Evolutionary conservation across 2,113 vertebrate genomes (phyloP), one percentile per base, ranked within the genome.

Genomic region (Loxodonta africana): DNA sequence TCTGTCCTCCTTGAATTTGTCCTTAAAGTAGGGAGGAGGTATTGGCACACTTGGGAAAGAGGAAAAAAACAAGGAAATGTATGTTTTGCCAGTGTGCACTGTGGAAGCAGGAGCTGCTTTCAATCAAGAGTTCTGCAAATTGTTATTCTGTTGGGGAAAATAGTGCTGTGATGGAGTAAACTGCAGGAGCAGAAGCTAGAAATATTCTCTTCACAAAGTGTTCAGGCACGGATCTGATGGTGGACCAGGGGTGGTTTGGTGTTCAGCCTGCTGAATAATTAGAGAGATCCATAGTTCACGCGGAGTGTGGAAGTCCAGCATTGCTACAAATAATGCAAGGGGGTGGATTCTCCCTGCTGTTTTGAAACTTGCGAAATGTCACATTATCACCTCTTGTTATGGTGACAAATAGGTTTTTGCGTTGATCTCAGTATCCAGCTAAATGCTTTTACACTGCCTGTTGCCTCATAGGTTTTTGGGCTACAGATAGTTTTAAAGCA

Each of bases 341-440:
- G 90, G 84, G 94, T 81, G 65, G 62, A 41, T 95, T 90, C 12
- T 28, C 26, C 96, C 95, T 96, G 96, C 93, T 90, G 90, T 95
- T 96, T 51, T 77, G 86, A 92, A 96, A 97, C 94, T 95, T 97
- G 95, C 88, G 91, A 97, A 97, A 97, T 97, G 97, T 94, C 96
- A 90, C 83, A 89, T 76, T 88, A 62, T 96, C 95, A 81, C 96
- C 71, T 95, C 71, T 83, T 90, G 91, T 95, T 91, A n/a, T 6
- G 6, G 76, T 96, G 97, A 97, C 97, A 98, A 97, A 95, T 83
- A 78, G 91, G 95, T 81, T 95, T 96, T 76, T 89, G 85, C 78
- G 41, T 74, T 87, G 91, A 97, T 96, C 92, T 97, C 77, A 48
- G 90, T 91, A 92, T 89, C 87, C 73, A 88, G 83, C 90, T 96